These are phyloP conservation scores for Antheraea pernyi DNA, from an alignment of 1,140 invertebrate genomes.

Conservation along the genomic window DNA sequence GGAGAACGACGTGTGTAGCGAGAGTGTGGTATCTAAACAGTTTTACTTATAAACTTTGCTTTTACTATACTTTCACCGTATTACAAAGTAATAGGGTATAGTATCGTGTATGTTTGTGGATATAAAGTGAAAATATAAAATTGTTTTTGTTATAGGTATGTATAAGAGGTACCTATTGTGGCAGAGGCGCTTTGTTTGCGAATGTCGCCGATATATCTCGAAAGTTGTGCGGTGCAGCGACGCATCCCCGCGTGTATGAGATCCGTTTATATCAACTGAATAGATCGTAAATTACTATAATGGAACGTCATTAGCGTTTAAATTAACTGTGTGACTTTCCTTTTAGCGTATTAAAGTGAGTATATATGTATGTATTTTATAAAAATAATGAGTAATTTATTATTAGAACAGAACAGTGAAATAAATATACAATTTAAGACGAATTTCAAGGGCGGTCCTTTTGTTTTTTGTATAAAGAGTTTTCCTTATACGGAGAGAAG, in stretches of 20 bases:
- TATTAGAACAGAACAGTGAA: no score
- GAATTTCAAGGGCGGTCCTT: no score
- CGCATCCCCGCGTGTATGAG: constrained; percentile 32
- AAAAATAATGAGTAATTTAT: no score
- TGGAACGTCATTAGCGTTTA: neutral
- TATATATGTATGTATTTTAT: no score
- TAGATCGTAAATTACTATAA: constrained; percentile 9
- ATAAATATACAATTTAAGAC: no score
- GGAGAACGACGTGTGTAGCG: constrained; percentile 41
- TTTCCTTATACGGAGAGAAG: no score
- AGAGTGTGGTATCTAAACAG: constrained; percentile 31
- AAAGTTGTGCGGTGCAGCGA: constrained; percentile 58
- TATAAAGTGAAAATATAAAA: constrained; percentile 27
- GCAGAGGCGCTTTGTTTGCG: constrained; percentile 56
- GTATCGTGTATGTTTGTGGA: constrained; percentile 13
- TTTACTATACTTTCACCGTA: constrained; percentile 18
- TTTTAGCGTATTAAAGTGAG: no score
- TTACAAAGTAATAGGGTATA: constrained; percentile 34
- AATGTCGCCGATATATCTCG: constrained; percentile 66
- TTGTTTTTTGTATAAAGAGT: no score
- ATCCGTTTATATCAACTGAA: constrained; percentile 29
- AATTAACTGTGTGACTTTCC: neutral
- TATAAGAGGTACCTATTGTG: constrained; percentile 55
- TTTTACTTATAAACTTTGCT: constrained; percentile 27
- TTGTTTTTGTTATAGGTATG: constrained; percentile 27